Evolutionary conservation across 2,113 vertebrate genomes (phyloP), one percentile per base, ranked within the genome.

Genomic region (Xiphorhynchus elegans): DNA sequence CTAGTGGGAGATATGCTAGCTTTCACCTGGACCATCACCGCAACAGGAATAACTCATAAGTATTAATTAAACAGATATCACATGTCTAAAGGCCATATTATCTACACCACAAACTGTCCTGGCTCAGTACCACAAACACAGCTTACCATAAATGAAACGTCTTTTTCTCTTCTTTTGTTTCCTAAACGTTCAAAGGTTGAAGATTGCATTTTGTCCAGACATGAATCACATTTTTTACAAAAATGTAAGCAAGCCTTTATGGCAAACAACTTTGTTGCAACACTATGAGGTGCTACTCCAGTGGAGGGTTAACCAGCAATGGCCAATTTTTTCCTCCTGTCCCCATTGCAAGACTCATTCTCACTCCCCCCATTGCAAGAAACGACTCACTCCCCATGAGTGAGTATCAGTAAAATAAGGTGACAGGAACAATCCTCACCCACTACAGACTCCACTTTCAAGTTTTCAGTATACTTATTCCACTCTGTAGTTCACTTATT

Each of bases 261-360:
- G n/a, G 19, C 14, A 87, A 75, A 47, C 25, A 76, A 53, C 21
- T 68, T 31, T 5, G 6, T 7, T 63, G 40, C 26, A 74, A 53
- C 23, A 66, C 23, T 62, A 3, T 5, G 11, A 87, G 15, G 11
- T 52, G 23, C 17, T 83, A 47, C 17, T 74, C 13, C 29, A 58
- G 5, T 1, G 9, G 13, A 13, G 19, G 9, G 19, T 64, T 9
- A 76, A 56, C 6, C 28, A 84, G 29, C 52, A 75, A 31, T 2
- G 6, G 6, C 1, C 2, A 20, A 0, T 21, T 56, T 59, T 59
- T 60, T 7, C 4, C 13, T 78, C 28, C 40, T 24, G 11, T 42
- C 4, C 18, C 18, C 15, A n/a, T 4, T 33, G 10, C 35, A 62
- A 62, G 35, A 39, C 10, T 26, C 35, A 39, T 62, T 62, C 59